These are phyloP conservation scores for Tortrix viridana DNA, from an alignment of 2,888 invertebrate genomes.

Conservation along the genomic window DNA sequence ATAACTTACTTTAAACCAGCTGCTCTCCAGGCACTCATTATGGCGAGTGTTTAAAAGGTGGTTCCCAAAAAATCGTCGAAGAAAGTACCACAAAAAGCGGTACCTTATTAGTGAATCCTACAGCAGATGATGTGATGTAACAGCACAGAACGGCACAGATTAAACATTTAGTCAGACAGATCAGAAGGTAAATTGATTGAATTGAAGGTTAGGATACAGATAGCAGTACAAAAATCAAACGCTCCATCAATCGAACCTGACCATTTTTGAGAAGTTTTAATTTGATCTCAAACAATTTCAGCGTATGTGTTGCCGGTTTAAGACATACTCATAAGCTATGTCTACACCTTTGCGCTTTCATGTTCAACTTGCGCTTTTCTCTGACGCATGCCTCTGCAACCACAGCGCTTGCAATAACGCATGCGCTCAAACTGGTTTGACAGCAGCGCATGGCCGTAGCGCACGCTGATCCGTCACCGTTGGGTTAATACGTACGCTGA, in stretches of 20 bases:
- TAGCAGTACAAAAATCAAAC: neutral
- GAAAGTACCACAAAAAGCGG: slow-evolving; percentile 15
- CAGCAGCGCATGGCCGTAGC: no score
- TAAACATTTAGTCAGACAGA: neutral
- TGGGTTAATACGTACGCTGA: no score
- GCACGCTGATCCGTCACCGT: no score
- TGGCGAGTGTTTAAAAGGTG: slow-evolving; percentile 42
- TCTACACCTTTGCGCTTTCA: no score
- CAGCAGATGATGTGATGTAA: slow-evolving; percentile 32
- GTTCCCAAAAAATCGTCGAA: slow-evolving; percentile 1
- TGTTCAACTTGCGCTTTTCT: no score
- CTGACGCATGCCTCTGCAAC: no score
- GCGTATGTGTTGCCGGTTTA: neutral
- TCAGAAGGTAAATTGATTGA: neutral
- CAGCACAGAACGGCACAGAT: slow-evolving; percentile 21
- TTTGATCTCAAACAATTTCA: slow-evolving; percentile 9
- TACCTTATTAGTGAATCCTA: neutral
- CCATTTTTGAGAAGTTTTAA: slow-evolving; percentile 3
- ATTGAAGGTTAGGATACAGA: slow-evolving; percentile 29
- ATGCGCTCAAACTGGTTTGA: no score
- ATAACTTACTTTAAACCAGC: slow-evolving; percentile 91
- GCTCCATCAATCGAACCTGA: neutral
- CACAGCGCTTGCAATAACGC: no score
- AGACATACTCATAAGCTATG: no score
- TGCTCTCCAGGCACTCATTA: slow-evolving; percentile 93